Evolutionary conservation across 92 coral and sea anemone species (phyloP).

Genomic region (Actinostola sp.): DNA sequence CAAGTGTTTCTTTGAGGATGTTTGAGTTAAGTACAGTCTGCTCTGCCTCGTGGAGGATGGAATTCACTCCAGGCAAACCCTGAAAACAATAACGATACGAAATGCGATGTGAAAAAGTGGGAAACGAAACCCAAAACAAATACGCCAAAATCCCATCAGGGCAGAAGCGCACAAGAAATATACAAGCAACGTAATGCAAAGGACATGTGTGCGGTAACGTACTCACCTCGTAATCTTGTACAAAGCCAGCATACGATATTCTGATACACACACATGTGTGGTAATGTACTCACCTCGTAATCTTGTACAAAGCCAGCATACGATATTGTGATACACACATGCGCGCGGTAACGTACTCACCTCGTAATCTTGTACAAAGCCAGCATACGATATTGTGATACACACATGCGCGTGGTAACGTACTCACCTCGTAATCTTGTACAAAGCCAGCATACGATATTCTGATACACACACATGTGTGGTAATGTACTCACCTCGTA

Average conservation of each 20-base stretch:
- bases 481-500: no score
- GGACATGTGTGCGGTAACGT: no score
- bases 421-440: constrained; percentile 44
- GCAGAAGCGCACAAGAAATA: no score
- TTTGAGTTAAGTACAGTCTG: constrained; percentile 37
- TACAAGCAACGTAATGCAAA: no score
- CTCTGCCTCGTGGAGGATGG: constrained; percentile 50
- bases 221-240: constrained; percentile 35
- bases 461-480: constrained; percentile 76
- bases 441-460: constrained; percentile 63
- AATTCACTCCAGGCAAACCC: constrained; percentile 61
- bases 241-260: constrained; percentile 62
- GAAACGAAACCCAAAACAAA: no score
- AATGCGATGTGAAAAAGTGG: no score
- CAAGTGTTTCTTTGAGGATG: constrained; percentile 45
- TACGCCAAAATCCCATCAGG: no score
- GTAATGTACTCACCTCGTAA: no score
- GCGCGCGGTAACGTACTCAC: no score
- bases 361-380: constrained; percentile 46
- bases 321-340: constrained; percentile 74
- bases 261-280: constrained; percentile 79
- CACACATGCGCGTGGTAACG: no score
- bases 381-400: constrained; percentile 70
- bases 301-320: constrained; percentile 57
- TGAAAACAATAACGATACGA: constrained; percentile 9